Evolutionary conservation across 2,888 invertebrate genomes (phyloP).

Genomic region (Dastarcus helophoroides): DNA sequence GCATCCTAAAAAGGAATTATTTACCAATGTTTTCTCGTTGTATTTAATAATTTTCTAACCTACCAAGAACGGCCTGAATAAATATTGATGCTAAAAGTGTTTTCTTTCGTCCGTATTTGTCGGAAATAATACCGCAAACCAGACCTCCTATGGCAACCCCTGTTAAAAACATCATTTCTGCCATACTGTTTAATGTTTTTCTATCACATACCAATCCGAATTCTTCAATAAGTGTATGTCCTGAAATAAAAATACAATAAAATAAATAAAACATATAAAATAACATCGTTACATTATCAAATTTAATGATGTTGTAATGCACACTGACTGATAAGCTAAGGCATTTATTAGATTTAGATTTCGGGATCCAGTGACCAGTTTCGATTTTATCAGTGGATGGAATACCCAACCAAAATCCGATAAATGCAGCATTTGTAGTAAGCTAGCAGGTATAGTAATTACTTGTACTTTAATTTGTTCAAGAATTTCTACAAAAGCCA

Average conservation of each 20-base stretch:
- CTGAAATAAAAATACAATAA: slow-evolving; percentile 30
- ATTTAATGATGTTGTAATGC: too few species aligned
- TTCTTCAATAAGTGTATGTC: slow-evolving; percentile 61
- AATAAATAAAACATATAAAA: slow-evolving; percentile 2
- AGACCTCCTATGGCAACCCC: slow-evolving; percentile 70
- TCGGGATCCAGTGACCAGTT: too few species aligned
- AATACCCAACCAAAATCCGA: too few species aligned
- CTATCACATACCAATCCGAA: slow-evolving; percentile 68
- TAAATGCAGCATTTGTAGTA: too few species aligned
- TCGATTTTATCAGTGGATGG: too few species aligned
- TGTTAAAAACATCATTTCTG: slow-evolving; percentile 65
- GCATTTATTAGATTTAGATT: too few species aligned
- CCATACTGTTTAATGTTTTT: slow-evolving; percentile 54
- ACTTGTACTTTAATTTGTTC: too few species aligned
- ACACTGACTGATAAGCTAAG: too few species aligned
- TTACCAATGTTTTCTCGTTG: background rate
- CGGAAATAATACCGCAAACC: slow-evolving; percentile 67
- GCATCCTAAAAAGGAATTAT: slow-evolving; percentile 25
- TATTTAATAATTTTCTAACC: too few species aligned
- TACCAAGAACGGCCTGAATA: slow-evolving; percentile 55
- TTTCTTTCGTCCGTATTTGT: slow-evolving; percentile 66
- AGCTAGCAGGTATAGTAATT: too few species aligned
- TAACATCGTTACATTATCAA: slow-evolving; percentile 1
- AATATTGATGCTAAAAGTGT: slow-evolving; percentile 60
- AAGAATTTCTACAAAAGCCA: too few species aligned